phyloP scores from a whole-genome alignment of 1,140 invertebrate species.

The Bicyclus anynana region DNA sequence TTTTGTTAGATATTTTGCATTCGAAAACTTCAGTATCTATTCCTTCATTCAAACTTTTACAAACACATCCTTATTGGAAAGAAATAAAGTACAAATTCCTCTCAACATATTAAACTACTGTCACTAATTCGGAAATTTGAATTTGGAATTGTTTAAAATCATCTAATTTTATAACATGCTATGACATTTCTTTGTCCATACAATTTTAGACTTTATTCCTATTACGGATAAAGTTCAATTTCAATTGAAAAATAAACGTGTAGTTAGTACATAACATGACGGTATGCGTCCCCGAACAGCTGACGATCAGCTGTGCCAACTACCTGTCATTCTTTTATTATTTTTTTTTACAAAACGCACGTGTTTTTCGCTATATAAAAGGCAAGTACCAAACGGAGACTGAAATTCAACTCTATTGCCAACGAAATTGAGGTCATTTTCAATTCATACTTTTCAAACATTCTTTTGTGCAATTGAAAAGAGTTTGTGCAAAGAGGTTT shows the following conservation, averaged over 20 bases:
- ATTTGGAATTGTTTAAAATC: not conserved
- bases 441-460: not conserved
- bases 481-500: conserved; percentile 22
- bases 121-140: conserved; percentile 1
- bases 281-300: conserved; percentile 11
- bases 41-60: not conserved
- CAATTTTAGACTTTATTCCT: not conserved
- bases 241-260: not conserved
- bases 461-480: conserved; percentile 8
- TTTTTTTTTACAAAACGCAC: conserved; percentile 21
- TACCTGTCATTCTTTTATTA: conserved; percentile 24
- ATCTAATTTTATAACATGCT: not conserved
- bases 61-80: not conserved
- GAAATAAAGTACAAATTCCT: not conserved
- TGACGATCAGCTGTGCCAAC: conserved; percentile 24
- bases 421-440: not conserved
- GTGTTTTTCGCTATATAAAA: conserved; percentile 22
- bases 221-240: conserved; percentile 1
- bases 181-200: not conserved
- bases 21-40: not conserved
- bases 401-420: not conserved
- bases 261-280: conserved; percentile 2
- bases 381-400: conserved; percentile 12
- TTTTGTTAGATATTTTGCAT: not conserved
- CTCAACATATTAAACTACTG: not conserved